These are phyloP conservation scores for Cavia aperea DNA, from an alignment of 2,113 vertebrate species.

Conservation along the genomic window DNA sequence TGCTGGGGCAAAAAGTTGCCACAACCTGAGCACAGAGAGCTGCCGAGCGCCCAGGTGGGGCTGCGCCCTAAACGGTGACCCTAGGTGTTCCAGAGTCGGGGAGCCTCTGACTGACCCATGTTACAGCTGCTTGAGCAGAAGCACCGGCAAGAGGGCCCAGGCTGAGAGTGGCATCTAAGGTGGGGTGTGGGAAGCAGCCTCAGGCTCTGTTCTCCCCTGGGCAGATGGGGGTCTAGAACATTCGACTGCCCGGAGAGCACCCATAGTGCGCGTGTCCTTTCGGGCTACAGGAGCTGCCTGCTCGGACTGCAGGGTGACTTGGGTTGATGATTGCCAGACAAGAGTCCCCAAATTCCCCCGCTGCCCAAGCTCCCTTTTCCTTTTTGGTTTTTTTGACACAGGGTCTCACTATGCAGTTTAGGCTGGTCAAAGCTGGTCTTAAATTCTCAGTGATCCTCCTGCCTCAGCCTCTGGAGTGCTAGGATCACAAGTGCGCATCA, in stretches of 20 bases:
- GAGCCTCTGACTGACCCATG: background rate
- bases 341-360: background rate
- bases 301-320: background rate
- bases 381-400: background rate
- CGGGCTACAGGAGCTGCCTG: background rate
- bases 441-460: background rate
- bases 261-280: background rate
- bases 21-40: too few relatives aligned
- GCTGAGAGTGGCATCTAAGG: background rate
- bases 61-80: background rate
- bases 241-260: too few relatives aligned
- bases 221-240: background rate
- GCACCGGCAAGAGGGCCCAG: background rate
- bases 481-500: background rate
- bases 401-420: background rate
- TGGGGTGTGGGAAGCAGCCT: background rate
- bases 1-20: too few relatives aligned
- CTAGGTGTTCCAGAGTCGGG: background rate
- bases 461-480: background rate
- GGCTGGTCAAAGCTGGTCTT: background rate
- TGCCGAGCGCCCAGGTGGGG: background rate
- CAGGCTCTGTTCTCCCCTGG: background rate
- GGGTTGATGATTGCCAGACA: constrained; percentile 24
- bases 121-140: background rate
- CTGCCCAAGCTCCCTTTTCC: background rate